phyloP scores from a whole-genome alignment of 2,888 invertebrate species.

The Teleiodes luculella region DNA sequence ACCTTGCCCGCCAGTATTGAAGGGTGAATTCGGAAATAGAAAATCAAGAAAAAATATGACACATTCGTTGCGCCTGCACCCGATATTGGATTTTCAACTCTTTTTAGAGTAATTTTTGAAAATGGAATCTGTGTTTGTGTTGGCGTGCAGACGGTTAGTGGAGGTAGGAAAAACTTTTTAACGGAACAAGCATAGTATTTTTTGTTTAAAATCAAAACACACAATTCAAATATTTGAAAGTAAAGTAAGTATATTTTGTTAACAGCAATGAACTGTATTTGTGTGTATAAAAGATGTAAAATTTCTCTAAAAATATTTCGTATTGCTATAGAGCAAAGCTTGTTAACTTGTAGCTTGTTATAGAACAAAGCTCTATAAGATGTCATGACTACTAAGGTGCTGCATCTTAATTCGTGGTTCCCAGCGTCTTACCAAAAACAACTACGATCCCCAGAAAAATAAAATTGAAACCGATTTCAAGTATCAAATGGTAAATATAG shows the following conservation, averaged over 20 bases:
- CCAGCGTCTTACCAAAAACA: no score
- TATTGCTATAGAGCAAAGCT: no score
- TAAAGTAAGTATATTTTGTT: conserved; percentile 9
- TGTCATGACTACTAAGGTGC: no score
- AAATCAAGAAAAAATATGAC: conserved; percentile 38
- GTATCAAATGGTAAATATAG: no score
- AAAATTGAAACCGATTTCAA: no score
- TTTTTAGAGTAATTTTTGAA: conserved; percentile 67
- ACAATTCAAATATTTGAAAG: no score
- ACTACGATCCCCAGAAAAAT: no score
- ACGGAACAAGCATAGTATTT: conserved; percentile 9
- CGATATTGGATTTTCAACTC: conserved; percentile 61
- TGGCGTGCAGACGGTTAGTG: conserved; percentile 31
- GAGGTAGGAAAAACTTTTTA: neutral
- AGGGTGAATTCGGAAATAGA: conserved; percentile 27
- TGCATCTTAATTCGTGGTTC: no score
- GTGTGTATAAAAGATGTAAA: neutral
- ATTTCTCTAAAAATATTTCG: neutral
- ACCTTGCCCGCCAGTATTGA: conserved; percentile 20
- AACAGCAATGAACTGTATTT: conserved; percentile 1
- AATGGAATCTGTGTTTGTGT: conserved; percentile 59
- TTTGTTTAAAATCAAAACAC: conserved; percentile 11
- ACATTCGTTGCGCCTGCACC: conserved; percentile 31
- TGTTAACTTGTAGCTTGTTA: no score
- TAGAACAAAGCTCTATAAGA: no score